Conservation (phyloP, 2,113 vertebrate species). For the Sceloporus undulatus region DNA sequence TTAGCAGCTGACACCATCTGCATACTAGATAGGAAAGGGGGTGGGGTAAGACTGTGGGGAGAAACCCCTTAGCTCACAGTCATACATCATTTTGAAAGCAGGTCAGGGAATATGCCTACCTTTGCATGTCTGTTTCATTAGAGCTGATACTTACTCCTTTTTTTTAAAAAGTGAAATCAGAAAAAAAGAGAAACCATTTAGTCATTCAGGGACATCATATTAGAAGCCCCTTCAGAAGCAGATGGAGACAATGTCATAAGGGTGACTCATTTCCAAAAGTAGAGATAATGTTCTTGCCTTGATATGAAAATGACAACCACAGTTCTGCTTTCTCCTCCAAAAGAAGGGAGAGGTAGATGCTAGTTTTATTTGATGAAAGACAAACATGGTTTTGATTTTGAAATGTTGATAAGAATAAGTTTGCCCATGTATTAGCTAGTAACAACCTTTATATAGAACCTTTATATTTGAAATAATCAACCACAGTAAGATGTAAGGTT, state of each 20-base stretch:
- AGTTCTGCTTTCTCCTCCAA: not conserved
- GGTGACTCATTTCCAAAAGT: constrained; percentile 25
- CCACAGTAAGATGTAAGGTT: not conserved
- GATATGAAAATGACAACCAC: constrained; percentile 10
- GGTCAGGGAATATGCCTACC: not conserved
- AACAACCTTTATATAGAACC: not conserved
- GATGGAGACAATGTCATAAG: not conserved
- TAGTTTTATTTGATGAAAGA: constrained; percentile 10
- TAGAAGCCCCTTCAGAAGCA: not conserved
- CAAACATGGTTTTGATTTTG: not conserved
- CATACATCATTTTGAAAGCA: constrained; percentile 11
- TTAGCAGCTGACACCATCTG: not conserved
- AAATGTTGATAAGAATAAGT: not conserved
- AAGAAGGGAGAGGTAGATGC: not conserved
- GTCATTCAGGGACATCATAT: constrained; percentile 7
- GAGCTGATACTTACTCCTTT: not conserved
- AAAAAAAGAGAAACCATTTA: constrained; percentile 2
- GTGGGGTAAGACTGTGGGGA: not conserved
- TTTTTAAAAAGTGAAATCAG: not conserved
- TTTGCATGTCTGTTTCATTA: constrained; percentile 20
- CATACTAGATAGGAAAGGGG: not conserved
- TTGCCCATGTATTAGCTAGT: not conserved
- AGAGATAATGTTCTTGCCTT: constrained; percentile 31
- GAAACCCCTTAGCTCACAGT: not conserved
- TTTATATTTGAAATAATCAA: not conserved